A percentile compares a stretch with the other conserved stretches of the same genome.
These are phyloP conservation scores for Copidosoma aretas DNA, from an alignment of 2,888 invertebrate genomes.

Conservation along the genomic window DNA sequence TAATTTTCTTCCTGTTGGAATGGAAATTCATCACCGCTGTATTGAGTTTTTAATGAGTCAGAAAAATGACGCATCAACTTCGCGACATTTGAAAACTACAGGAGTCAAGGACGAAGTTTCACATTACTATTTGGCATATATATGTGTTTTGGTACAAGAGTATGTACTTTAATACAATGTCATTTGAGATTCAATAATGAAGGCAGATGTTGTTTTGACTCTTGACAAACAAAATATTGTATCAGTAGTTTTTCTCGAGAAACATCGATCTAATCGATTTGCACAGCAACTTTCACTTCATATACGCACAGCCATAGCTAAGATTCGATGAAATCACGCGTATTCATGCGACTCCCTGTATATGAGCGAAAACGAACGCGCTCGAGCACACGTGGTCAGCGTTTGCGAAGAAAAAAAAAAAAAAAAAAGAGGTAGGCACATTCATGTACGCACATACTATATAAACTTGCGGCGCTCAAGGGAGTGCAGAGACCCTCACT, in stretches of 20 bases:
- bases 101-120: too few species aligned
- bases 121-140: too few species aligned
- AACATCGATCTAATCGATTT: neutral
- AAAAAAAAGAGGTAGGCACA: neutral
- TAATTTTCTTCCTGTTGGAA: too few species aligned
- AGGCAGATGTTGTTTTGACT: too few species aligned
- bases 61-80: too few species aligned
- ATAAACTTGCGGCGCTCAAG: neutral
- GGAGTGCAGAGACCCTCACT: neutral
- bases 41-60: too few species aligned
- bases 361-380: slow-evolving; percentile 5
- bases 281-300: slow-evolving; percentile 20
- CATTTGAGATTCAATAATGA: too few species aligned
- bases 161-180: too few species aligned
- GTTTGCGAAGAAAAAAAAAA: slow-evolving; percentile 6
- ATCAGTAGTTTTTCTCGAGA: neutral
- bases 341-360: neutral
- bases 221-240: too few species aligned
- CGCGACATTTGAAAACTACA: too few species aligned
- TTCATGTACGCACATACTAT: neutral
- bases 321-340: slow-evolving; percentile 22
- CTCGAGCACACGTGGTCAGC: neutral
- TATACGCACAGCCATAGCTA: neutral
- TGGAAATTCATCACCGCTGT: too few species aligned
- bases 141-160: too few species aligned